These are phyloP conservation scores for Malacoctenus gilli DNA, from an alignment of 2,797 vertebrate genomes.

Conservation along the genomic window DNA sequence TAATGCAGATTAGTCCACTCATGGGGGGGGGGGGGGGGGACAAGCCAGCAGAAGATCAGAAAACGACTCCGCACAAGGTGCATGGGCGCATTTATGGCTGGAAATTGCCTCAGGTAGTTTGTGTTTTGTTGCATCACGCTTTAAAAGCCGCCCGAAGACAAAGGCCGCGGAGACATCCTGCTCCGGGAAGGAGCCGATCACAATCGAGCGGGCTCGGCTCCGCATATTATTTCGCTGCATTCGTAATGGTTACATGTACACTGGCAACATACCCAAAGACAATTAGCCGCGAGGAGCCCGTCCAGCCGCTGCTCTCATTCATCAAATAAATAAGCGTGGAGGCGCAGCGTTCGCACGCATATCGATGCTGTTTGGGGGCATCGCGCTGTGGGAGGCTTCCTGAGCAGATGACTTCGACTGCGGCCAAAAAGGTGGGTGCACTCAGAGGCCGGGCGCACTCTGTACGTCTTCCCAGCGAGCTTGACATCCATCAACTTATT, in stretches of 20 bases:
- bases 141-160: slow-evolving; percentile 51
- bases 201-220: slow-evolving; percentile 32
- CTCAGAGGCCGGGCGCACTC: slow-evolving; percentile 22
- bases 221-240: slow-evolving; percentile 55
- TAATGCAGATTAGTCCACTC: not conserved
- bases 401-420: slow-evolving; percentile 63
- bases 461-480: slow-evolving; percentile 6
- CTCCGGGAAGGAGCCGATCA: slow-evolving; percentile 40
- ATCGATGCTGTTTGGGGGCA: slow-evolving; percentile 43
- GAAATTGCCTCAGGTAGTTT: slow-evolving; percentile 47
- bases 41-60: slow-evolving; percentile 12
- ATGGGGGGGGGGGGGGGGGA: too few relatives aligned
- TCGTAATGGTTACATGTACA: slow-evolving; percentile 57
- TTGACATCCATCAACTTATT: slow-evolving; percentile 17
- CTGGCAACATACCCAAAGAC: slow-evolving; percentile 46
- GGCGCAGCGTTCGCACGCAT: slow-evolving; percentile 29
- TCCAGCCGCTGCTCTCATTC: slow-evolving; percentile 47
- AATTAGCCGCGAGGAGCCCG: slow-evolving; percentile 59
- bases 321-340: slow-evolving; percentile 57
- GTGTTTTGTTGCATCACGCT: slow-evolving; percentile 50
- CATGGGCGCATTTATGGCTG: slow-evolving; percentile 33
- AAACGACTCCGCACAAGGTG: slow-evolving; percentile 19
- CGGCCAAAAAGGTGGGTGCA: slow-evolving; percentile 34
- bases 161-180: slow-evolving; percentile 32
- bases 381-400: slow-evolving; percentile 59